Evolutionary conservation across 2,888 invertebrate species (phyloP).

Genomic region (Epinotia demarniana): DNA sequence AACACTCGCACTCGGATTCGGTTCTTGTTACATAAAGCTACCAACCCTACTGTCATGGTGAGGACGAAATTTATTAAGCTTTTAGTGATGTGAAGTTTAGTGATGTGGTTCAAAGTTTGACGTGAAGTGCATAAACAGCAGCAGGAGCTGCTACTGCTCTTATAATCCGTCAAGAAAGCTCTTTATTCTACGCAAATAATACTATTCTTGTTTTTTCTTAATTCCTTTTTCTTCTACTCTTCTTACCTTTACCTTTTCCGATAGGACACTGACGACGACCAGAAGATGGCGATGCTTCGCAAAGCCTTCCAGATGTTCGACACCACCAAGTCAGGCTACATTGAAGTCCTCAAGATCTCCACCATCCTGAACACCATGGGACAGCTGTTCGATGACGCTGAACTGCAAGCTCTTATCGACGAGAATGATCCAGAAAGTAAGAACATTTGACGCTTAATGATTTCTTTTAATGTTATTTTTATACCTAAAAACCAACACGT

Average conservation of each 20-base stretch:
- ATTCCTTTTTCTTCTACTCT: conserved; percentile 16
- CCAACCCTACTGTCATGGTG: conserved; percentile 76
- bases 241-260: conserved; percentile 47
- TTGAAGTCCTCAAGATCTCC: conserved; percentile 95
- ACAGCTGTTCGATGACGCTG: conserved; percentile 96
- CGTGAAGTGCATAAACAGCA: conserved; percentile 48
- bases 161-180: background rate
- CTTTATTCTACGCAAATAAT: background rate
- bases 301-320: conserved; percentile 99
- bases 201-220: background rate
- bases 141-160: background rate
- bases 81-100: conserved; percentile 51
- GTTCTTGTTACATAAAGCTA: conserved; percentile 78
- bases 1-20: conserved; percentile 83
- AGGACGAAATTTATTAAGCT: conserved; percentile 57
- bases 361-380: conserved; percentile 98
- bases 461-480: too few relatives aligned
- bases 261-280: conserved; percentile 88
- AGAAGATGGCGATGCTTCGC: conserved; percentile 95
- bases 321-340: conserved; percentile 95
- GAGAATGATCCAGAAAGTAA: conserved; percentile 95
- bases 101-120: conserved; percentile 37
- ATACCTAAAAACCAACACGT: too few relatives aligned
- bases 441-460: conserved; percentile 24
- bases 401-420: conserved; percentile 94